A percentile compares a stretch with the other conserved stretches of the same genome.
These are phyloP conservation scores for Tetragonula carbonaria DNA, from an alignment of 2,888 invertebrate genomes.

Conservation along the genomic window DNA sequence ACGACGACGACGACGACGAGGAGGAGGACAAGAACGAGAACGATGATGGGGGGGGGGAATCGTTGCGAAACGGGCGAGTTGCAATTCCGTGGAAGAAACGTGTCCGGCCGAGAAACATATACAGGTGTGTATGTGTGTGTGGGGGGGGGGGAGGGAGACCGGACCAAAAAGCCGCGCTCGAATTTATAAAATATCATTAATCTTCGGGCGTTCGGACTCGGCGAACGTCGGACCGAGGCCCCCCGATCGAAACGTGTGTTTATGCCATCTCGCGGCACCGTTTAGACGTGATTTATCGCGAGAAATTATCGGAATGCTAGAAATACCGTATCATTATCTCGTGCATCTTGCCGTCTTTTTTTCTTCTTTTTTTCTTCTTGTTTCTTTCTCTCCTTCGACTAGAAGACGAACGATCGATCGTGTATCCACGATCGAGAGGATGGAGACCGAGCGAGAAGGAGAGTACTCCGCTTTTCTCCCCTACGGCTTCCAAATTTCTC, in stretches of 20 bases:
- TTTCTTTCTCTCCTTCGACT: constrained; percentile 11
- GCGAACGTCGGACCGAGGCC: constrained; percentile 65
- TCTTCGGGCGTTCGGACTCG: constrained; percentile 61
- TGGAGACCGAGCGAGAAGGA: constrained; percentile 33
- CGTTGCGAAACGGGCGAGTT: not conserved
- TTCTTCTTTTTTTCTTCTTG: too few relatives aligned
- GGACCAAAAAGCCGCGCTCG: constrained; percentile 50
- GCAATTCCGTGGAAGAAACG: constrained; percentile 9
- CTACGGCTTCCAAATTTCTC: constrained; percentile 14
- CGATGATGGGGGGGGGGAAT: not conserved
- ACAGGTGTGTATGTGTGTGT: not conserved
- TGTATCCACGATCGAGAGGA: constrained; percentile 20
- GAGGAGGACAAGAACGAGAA: not conserved
- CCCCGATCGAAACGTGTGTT: constrained; percentile 77
- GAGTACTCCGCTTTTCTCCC: constrained; percentile 1
- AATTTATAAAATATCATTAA: constrained; percentile 78
- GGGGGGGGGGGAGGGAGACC: constrained; percentile 31
- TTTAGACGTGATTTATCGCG: constrained; percentile 82
- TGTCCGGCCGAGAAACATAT: constrained; percentile 9
- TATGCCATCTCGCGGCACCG: constrained; percentile 80
- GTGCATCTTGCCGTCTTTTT: constrained; percentile 60
- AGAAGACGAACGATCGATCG: constrained; percentile 52
- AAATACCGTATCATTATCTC: constrained; percentile 83
- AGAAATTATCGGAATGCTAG: constrained; percentile 83
- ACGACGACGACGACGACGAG: not conserved